phyloP scores from a whole-genome alignment of 2,888 invertebrate genomes.

The Leptothorax acervorum region DNA sequence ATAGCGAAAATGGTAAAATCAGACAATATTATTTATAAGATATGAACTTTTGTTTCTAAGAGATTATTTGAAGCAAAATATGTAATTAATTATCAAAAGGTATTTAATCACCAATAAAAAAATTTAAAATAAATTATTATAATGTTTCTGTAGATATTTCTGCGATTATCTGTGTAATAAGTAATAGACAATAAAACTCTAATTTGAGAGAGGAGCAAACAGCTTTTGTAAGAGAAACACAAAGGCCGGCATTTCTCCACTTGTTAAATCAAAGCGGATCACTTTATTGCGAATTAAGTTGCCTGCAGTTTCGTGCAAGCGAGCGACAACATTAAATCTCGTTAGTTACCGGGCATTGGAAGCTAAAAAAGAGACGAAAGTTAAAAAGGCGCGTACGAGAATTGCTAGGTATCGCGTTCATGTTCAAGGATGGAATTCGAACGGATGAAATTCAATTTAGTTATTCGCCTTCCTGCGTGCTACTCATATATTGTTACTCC shows the following conservation, averaged over 20 bases:
- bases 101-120: not conserved
- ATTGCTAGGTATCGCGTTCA: not conserved
- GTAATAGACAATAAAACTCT: not conserved
- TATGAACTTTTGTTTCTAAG: not conserved
- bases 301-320: not conserved
- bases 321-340: slow-evolving; percentile 26
- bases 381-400: not conserved
- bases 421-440: slow-evolving; percentile 8
- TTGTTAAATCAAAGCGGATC: slow-evolving; percentile 38
- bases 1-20: not conserved
- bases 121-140: not conserved
- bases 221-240: not conserved
- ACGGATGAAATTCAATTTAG: not conserved
- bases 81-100: not conserved
- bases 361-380: slow-evolving; percentile 23
- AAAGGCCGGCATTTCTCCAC: not conserved
- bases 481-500: slow-evolving; percentile 22
- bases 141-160: not conserved
- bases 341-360: slow-evolving; percentile 4
- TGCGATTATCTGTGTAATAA: not conserved
- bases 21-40: not conserved
- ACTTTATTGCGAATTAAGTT: slow-evolving; percentile 30
- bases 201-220: slow-evolving; percentile 10
- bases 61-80: not conserved
- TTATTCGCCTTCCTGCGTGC: not conserved